A percentile compares a stretch with the other conserved stretches of the same genome.
Conservation (phyloP, 2,113 vertebrate genomes). For the Salminus brasiliensis region DNA sequence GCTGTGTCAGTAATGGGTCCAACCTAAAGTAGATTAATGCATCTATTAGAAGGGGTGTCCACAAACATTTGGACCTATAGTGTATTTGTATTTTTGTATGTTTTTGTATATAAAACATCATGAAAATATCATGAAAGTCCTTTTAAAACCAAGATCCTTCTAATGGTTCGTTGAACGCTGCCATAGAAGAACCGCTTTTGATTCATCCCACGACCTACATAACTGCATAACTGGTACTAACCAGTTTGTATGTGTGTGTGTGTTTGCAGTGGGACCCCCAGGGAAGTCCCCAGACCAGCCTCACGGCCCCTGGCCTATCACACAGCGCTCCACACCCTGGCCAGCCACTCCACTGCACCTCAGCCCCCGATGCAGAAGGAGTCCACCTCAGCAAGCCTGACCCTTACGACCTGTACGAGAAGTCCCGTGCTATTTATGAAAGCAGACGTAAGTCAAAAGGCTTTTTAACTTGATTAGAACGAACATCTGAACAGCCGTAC, state of each 20-base stretch:
- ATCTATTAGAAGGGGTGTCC: too few relatives aligned
- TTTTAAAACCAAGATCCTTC: too few relatives aligned
- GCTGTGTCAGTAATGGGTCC: too few relatives aligned
- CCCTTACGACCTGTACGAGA: constrained; percentile 98
- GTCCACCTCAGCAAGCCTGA: constrained; percentile 96
- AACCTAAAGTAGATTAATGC: too few relatives aligned
- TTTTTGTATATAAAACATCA: too few relatives aligned
- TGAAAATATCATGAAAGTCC: too few relatives aligned
- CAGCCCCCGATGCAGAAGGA: constrained; percentile 92
- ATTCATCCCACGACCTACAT: not conserved
- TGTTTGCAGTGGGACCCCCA: constrained; percentile 88
- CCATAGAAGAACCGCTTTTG: too few relatives aligned
- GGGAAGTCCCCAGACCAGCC: constrained; percentile 91
- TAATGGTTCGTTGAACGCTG: too few relatives aligned
- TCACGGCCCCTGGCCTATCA: constrained; percentile 83
- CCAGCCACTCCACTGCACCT: constrained; percentile 86
- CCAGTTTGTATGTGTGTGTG: constrained; percentile 3
- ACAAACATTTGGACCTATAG: too few relatives aligned
- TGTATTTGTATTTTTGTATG: too few relatives aligned
- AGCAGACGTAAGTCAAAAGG: constrained; percentile 92
- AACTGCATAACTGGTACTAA: not conserved
- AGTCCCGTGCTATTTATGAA: constrained; percentile 98
- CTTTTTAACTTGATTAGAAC: not conserved
- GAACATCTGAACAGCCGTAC: too few relatives aligned
- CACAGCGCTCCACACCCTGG: constrained; percentile 87